A percentile compares a stretch with the other conserved stretches of the same genome.
phyloP scores from a whole-genome alignment of 2,888 invertebrate genomes.

The Biston betularia region DNA sequence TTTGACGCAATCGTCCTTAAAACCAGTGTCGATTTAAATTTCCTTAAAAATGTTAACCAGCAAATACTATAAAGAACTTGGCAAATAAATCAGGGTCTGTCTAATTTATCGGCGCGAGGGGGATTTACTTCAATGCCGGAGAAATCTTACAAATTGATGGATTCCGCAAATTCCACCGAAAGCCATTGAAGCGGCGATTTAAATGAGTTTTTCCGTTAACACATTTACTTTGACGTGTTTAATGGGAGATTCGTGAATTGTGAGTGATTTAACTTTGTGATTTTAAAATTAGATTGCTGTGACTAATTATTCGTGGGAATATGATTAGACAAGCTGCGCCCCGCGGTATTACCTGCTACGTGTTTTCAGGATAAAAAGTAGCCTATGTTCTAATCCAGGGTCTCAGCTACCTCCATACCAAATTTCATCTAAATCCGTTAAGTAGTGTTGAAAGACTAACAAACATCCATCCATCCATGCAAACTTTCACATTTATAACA shows the following conservation, averaged over 20 bases:
- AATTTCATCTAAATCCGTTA: no score
- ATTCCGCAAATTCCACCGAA: slow-evolving; percentile 68
- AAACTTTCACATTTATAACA: no score
- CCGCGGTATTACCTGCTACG: no score
- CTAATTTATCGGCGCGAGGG: slow-evolving; percentile 72
- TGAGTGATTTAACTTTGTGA: slow-evolving; percentile 26
- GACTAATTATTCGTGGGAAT: no score
- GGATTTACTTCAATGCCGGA: slow-evolving; percentile 62
- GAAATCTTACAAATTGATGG: slow-evolving; percentile 77
- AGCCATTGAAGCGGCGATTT: slow-evolving; percentile 58
- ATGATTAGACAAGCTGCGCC: no score
- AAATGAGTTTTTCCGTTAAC: slow-evolving; percentile 57
- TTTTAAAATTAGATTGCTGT: background rate
- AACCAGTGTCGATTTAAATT: slow-evolving; percentile 26
- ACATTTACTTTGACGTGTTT: slow-evolving; percentile 46
- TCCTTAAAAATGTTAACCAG: slow-evolving; percentile 35
- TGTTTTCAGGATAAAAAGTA: no score
- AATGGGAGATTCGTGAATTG: slow-evolving; percentile 34
- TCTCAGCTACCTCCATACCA: no score
- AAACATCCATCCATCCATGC: no score
- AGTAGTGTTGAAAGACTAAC: no score
- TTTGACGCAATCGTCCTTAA: slow-evolving; percentile 20
- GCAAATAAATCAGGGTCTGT: slow-evolving; percentile 72
- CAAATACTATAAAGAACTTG: slow-evolving; percentile 65
- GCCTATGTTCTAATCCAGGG: no score